A percentile compares a stretch with the other conserved stretches of the same genome.
Conservation (phyloP, 1,140 invertebrate genomes). For the Choristoneura fumiferana region DNA sequence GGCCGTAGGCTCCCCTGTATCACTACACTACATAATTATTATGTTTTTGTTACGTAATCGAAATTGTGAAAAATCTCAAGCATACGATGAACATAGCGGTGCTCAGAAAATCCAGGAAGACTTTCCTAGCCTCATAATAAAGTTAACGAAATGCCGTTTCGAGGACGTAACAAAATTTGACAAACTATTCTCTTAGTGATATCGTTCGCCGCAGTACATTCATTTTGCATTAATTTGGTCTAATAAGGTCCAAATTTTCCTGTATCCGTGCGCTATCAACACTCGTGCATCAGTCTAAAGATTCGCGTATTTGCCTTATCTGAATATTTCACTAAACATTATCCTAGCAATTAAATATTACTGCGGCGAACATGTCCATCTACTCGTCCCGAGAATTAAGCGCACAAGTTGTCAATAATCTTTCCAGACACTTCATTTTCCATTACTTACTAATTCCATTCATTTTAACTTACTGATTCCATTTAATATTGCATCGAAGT, state of each 20-base stretch:
- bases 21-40: constrained; percentile 7
- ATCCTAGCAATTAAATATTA: constrained; percentile 1
- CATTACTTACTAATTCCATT: too few relatives aligned
- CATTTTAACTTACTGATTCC: too few relatives aligned
- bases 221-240: too few relatives aligned
- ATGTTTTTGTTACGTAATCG: constrained; percentile 11
- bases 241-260: too few relatives aligned
- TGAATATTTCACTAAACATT: constrained; percentile 13
- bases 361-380: constrained; percentile 3
- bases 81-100: neutral
- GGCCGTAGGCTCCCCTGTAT: neutral
- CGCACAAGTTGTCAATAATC: constrained; percentile 21
- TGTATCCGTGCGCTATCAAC: too few relatives aligned
- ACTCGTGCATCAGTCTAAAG: too few relatives aligned
- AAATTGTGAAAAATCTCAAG: neutral
- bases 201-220: constrained; percentile 3
- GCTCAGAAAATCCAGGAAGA: too few relatives aligned
- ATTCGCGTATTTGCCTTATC: too few relatives aligned
- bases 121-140: neutral
- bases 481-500: too few relatives aligned
- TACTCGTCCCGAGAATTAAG: constrained; percentile 1
- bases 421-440: too few relatives aligned
- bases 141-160: neutral
- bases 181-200: constrained; percentile 1
- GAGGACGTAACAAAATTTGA: constrained; percentile 2